Evolutionary conservation across 2,888 invertebrate genomes (phyloP), one percentile per base, ranked within the genome.

Genomic region (Neoaliturus tenellus): DNA sequence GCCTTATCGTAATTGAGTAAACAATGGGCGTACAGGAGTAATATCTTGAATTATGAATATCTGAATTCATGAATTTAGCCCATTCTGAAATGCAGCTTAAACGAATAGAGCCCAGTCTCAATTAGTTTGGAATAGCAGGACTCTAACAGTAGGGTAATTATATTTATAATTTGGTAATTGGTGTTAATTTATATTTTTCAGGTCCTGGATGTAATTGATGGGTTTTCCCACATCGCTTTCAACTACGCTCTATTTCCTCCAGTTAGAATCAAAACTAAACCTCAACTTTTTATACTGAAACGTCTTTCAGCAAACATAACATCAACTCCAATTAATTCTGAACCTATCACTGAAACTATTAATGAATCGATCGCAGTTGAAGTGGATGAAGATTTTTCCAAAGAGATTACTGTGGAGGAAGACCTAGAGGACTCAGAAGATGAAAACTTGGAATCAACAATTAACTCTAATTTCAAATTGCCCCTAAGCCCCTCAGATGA

Each of bases 231-330:
- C 88, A 94, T 98, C 83, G 93, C 94, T 41, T 93, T 97, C 87
- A 96, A 96, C 90, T 96, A 97, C 89, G 94, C 95, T 88, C 91
- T 94, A 23, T 91, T 97, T 85, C 94, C 97, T 5, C 97, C 97
- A 0, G 92, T 97, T 12, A 94, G 93, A 91, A 95, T 97, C 41
- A 96, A 95, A 91, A 96, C 95, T 0, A 96, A 95, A 89, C 96
- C 97, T 0, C 94, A 95, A 75, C 92, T 98, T 85, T 96, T 95
- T 86, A 95, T 97, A 88, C 91, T 98, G 88, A 95, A 94, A 90
- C 92, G 94, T 87, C 94, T 93, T 89, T 90, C 92, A 80, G 93
- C 93, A 44, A 41, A 28, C 28, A 55, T 8, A 39, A 8, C 39
- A 8, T 28, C 14, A 20, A 78, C 28, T 58, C 1, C 4, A n/a